Percentiles rank a stretch among this genome's conserved stretches.
Evolutionary conservation across 1,140 invertebrate genomes (phyloP).

Genomic region (Drosophila mojavensis): DNA sequence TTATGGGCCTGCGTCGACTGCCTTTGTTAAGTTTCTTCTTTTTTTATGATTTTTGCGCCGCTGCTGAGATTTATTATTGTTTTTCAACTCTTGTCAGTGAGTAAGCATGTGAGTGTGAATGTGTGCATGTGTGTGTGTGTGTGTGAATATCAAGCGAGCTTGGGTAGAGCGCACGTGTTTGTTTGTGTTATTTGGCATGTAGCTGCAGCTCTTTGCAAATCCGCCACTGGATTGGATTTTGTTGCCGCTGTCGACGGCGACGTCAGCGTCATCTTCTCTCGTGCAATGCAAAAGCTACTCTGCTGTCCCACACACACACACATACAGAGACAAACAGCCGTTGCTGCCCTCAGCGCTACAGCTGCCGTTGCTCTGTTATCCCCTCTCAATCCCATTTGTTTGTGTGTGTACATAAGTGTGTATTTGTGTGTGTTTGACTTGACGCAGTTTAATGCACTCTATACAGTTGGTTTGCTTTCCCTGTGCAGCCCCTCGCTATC

Average conservation of each 20-base stretch:
- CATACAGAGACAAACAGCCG: not conserved
- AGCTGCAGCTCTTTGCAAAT: slow-evolving; percentile 62
- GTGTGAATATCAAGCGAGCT: not conserved
- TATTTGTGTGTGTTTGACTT: slow-evolving; percentile 42
- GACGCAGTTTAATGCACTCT: slow-evolving; percentile 73
- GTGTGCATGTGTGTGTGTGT: slow-evolving; percentile 11
- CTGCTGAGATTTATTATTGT: slow-evolving; percentile 73
- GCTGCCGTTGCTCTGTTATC: slow-evolving; percentile 2
- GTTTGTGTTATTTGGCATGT: slow-evolving; percentile 41
- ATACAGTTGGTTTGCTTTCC: slow-evolving; percentile 41
- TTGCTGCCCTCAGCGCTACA: not conserved
- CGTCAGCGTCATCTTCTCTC: slow-evolving; percentile 39
- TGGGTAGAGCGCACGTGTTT: slow-evolving; percentile 29
- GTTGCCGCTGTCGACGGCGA: slow-evolving; percentile 20
- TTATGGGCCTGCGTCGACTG: slow-evolving; percentile 53
- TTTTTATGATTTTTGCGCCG: slow-evolving; percentile 65
- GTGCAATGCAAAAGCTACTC: slow-evolving; percentile 42
- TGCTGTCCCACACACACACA: slow-evolving; percentile 12
- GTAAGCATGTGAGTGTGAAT: slow-evolving; percentile 7
- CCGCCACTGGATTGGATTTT: slow-evolving; percentile 64
- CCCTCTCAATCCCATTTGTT: slow-evolving; percentile 9
- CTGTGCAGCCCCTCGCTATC: not conserved
- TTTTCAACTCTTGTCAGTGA: slow-evolving; percentile 43
- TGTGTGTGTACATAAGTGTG: slow-evolving; percentile 40
- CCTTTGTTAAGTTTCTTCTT: slow-evolving; percentile 61